Evolutionary conservation across 2,888 invertebrate genomes (phyloP), one percentile per base, ranked within the genome.

Genomic region (Drosophila merina): DNA sequence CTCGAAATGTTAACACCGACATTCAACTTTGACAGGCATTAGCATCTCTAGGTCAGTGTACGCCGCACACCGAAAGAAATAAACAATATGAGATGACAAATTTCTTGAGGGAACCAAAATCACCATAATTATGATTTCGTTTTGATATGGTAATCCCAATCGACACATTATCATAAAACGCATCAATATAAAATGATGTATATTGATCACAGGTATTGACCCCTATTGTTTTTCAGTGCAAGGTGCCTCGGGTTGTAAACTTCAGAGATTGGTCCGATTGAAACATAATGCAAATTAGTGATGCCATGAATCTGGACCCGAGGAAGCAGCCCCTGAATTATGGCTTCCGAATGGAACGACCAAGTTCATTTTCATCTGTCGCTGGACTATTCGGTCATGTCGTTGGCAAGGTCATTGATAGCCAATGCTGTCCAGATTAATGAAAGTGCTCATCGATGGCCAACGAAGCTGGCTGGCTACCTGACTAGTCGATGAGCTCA

Each of bases 11-110:
- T 74, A 74, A 67, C 71, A 69, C 79, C 69, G 85, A 79, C 85
- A 86, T 84, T 86, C 85, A 86, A 84, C 85, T 85, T 80, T 85
- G 82, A 85, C 82, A 76, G 63, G 62, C 63, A 64, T 64, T 64
- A 64, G 78, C 78, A 75, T 69, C 76, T 81, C 86, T 87, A 83
- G 87, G 86, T 87, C 86, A 83, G 57, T 76, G 81, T 20, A 42
- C 40, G 8, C 8, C 8, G 4, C 7, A 42, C 14, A 9, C 40
- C 14, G 40, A 42, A 42, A 42, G n/a, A 20, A 42, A 20, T 5
- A 42, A 42, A 20, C 7, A 42, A 14, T 20, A 8, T 20, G 40
- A 14, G 14, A 7, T 42, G 40, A 42, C 14, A 42, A 8, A 42
- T 42, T 6, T 36, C 36, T 36, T 36, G n/a, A 6, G 36, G 36